A percentile compares a stretch with the other conserved stretches of the same genome.
Evolutionary conservation across 2,113 vertebrate species (phyloP).

Genomic region (Fukomys damarensis): DNA sequence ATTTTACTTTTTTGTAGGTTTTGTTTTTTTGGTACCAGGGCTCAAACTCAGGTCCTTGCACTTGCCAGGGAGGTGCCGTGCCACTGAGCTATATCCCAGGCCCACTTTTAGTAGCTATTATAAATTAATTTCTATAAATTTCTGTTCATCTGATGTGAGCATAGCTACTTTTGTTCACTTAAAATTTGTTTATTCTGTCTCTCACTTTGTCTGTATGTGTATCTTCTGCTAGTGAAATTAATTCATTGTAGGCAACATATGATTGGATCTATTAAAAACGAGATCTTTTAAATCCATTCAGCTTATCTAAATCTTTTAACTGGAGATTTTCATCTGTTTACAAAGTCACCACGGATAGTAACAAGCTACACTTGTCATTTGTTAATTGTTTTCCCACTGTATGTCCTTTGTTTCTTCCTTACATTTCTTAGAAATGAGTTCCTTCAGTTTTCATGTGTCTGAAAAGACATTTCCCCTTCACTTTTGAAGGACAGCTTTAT

Average conservation of each 20-base stretch:
- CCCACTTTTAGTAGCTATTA: background rate
- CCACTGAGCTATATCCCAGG: too few species aligned
- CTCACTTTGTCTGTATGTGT: background rate
- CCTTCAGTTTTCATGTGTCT: background rate
- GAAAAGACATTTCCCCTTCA: background rate
- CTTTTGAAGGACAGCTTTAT: background rate
- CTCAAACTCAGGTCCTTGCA: too few species aligned
- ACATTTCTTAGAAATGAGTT: background rate
- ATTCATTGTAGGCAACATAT: background rate
- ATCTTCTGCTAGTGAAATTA: background rate
- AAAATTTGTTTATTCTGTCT: background rate
- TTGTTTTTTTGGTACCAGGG: background rate
- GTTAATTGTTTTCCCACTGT: background rate
- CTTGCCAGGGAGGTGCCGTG: too few species aligned
- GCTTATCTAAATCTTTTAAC: background rate
- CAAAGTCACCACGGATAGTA: background rate
- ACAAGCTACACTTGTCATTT: background rate
- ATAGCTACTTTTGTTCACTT: background rate
- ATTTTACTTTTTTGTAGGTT: background rate
- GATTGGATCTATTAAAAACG: background rate
- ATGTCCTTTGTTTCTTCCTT: background rate
- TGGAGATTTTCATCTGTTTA: background rate
- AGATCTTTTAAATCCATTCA: background rate
- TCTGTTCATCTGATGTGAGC: background rate
- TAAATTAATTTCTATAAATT: background rate